Evolutionary conservation across 1,140 invertebrate species (phyloP), one percentile per base, ranked within the genome.

Genomic region (Diachasmimorpha longicaudata): DNA sequence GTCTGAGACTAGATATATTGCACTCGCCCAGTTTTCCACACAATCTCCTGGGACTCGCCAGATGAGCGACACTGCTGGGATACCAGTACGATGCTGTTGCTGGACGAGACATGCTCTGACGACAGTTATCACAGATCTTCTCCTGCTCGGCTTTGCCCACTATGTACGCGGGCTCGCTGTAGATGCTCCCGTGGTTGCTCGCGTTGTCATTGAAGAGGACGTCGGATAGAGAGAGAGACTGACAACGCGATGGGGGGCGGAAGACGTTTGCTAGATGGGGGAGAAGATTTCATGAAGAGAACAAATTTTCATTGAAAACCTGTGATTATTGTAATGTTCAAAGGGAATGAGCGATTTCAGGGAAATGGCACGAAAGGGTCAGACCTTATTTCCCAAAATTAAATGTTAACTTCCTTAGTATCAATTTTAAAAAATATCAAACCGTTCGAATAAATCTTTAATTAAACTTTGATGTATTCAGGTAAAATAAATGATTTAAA

Each of bases 81-180:
- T 91, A 90, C 90, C 90, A 91, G n/a, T 86, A 89, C 2, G 90
- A 90, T 0, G 93, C 93, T 70, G 93, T 94, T 11, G 93, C 91
- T 10, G 93, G 93, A 77, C 93, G 90, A 6, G 92, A 91, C 90
- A 94, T 92, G 78, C 92, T 92, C 76, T 93, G 90, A 82, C 93
- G 92, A 83, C 93, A 94, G 82, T 93, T 94, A 87, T 94, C 92
- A 87, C 93, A 94, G 79, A 94, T 93, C 87, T 93, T 94, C 81
- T 93, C 93, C 85, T 93, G 92, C 48, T 93, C 93, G 25, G 81
- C 83, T 36, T 89, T 89, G 16, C 85, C 84, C 37, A 92, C 90
- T n/a, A 90, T 87, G 81, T 94, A 95, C 9, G 94, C 93, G 0
- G 95, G 95, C 86, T 96, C 95, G 83, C 94, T 95, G 82, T 95